phyloP scores from a whole-genome alignment of 2,888 invertebrate species.

The Melanotus villosus region DNA sequence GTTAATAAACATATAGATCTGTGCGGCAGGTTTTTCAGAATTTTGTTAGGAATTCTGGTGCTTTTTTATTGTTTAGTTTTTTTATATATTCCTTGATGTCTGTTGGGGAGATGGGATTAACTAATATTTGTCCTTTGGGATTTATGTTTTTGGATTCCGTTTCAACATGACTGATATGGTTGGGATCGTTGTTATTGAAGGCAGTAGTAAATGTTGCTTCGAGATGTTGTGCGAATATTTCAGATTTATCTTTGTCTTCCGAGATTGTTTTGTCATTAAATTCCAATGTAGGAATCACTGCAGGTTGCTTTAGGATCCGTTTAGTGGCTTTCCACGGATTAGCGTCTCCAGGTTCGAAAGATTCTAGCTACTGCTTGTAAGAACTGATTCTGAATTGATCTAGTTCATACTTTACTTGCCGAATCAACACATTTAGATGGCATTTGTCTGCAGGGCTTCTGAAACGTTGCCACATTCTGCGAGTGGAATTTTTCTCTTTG shows the following conservation, averaged over 20 bases:
- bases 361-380: neutral
- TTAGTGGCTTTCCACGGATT: neutral
- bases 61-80: neutral
- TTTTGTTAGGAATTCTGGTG: neutral
- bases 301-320: neutral
- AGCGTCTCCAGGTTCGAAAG: neutral
- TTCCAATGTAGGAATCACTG: neutral
- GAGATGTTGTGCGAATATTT: conserved; percentile 4
- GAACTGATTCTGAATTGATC: neutral
- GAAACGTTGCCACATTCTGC: neutral
- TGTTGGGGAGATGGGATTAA: no score
- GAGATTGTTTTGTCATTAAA: neutral
- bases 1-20: neutral
- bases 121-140: neutral
- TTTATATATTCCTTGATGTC: neutral
- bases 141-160: neutral
- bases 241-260: neutral
- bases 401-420: neutral
- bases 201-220: neutral
- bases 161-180: neutral
- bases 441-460: no score
- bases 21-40: neutral
- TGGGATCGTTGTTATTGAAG: neutral
- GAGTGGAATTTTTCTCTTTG: neutral
- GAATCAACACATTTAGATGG: no score